Conservation (phyloP, 2,797 vertebrate genomes). For the Acomys russatus region DNA sequence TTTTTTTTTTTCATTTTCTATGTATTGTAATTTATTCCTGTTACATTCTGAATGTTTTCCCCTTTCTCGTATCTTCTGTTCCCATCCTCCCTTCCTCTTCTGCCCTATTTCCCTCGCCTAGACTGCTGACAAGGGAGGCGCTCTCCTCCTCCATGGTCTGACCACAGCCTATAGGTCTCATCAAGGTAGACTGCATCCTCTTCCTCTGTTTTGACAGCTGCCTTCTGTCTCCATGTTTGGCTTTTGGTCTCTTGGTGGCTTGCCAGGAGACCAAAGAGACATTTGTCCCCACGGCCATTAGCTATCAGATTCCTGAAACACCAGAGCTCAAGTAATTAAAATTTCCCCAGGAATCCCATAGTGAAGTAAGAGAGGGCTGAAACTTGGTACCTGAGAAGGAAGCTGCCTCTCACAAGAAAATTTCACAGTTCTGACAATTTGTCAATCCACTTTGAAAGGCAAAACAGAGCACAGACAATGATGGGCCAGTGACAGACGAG, state of each 20-base stretch:
- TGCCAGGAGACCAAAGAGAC: not conserved
- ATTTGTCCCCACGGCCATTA: not conserved
- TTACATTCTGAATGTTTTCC: too few relatives aligned
- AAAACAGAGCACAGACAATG: not conserved
- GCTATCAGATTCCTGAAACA: not conserved
- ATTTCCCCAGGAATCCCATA: not conserved
- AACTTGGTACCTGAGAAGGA: not conserved
- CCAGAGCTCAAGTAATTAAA: not conserved
- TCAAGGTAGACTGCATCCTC: too few relatives aligned
- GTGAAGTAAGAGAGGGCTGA: not conserved
- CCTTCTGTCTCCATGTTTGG: not conserved
- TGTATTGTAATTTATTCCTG: too few relatives aligned
- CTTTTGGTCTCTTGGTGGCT: not conserved
- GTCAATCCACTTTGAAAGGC: not conserved
- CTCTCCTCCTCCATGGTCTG: too few relatives aligned
- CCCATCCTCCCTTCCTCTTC: too few relatives aligned
- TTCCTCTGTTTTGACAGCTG: not conserved
- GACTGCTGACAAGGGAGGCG: too few relatives aligned
- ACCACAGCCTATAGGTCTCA: too few relatives aligned
- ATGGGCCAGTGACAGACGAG: not conserved
- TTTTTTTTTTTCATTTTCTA: too few relatives aligned
- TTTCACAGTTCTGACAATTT: not conserved
- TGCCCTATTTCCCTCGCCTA: too few relatives aligned
- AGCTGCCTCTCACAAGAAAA: not conserved
- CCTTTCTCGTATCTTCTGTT: too few relatives aligned